phyloP scores from a whole-genome alignment of 2,888 invertebrate species.

The Chrysolina oricalcia region DNA sequence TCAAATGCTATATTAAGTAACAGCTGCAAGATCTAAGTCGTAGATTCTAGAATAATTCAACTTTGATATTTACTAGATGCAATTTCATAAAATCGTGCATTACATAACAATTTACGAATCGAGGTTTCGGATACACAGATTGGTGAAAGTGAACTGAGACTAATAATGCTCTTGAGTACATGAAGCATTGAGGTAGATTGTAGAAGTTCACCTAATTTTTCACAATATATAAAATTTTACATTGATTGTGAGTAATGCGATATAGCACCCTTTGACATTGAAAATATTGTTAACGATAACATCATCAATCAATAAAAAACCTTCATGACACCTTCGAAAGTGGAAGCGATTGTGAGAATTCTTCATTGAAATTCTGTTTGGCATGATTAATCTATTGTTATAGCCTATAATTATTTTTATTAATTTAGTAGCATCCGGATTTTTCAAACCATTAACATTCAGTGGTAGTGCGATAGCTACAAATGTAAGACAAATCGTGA shows the following conservation, averaged over 20 bases:
- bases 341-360: not conserved
- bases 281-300: too few relatives aligned
- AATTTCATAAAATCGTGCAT: not conserved
- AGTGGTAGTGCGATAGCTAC: not conserved
- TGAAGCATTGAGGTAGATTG: too few relatives aligned
- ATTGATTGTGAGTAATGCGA: too few relatives aligned
- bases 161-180: too few relatives aligned
- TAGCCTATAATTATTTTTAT: not conserved
- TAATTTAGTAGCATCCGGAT: constrained; percentile 17
- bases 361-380: not conserved
- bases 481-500: constrained; percentile 3
- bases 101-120: constrained; percentile 4
- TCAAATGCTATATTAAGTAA: not conserved
- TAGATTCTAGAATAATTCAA: not conserved
- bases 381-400: not conserved
- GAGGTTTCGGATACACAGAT: constrained; percentile 24
- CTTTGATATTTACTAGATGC: not conserved
- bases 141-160: constrained; percentile 14
- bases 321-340: too few relatives aligned
- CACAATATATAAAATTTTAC: too few relatives aligned
- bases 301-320: too few relatives aligned
- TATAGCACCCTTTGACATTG: too few relatives aligned
- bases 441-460: not conserved
- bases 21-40: not conserved
- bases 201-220: too few relatives aligned